phyloP scores from a whole-genome alignment of 2,113 vertebrate species.

The Numenius arquata region DNA sequence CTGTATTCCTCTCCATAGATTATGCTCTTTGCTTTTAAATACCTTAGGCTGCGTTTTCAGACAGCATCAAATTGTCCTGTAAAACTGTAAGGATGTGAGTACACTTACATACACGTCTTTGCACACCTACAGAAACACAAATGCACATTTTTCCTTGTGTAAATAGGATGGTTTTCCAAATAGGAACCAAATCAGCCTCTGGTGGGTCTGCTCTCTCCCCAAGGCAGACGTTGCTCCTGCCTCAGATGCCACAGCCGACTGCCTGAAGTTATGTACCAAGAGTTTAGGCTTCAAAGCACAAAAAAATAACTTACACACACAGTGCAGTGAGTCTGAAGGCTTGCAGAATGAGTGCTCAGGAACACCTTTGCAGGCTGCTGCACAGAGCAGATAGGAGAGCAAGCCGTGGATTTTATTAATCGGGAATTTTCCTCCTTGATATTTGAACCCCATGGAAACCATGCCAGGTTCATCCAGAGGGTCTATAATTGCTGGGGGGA shows the following conservation, averaged over 20 bases:
- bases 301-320: background rate
- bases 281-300: background rate
- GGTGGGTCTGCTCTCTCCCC: background rate
- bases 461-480: background rate
- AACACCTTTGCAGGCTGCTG: background rate
- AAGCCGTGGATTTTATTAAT: background rate
- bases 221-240: background rate
- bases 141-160: background rate
- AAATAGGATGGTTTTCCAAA: background rate
- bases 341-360: background rate
- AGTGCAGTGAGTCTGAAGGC: background rate
- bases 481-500: background rate
- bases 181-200: background rate
- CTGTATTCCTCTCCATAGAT: background rate
- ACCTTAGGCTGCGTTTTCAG: slow-evolving; percentile 24
- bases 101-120: background rate
- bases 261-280: background rate
- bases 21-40: slow-evolving; percentile 6
- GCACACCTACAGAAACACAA: background rate
- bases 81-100: background rate
- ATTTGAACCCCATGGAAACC: background rate
- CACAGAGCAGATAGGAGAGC: background rate
- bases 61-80: background rate
- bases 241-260: background rate
- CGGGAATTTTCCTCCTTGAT: background rate